phyloP scores from a whole-genome alignment of 2,888 invertebrate species.

The Hylaea fasciaria region DNA sequence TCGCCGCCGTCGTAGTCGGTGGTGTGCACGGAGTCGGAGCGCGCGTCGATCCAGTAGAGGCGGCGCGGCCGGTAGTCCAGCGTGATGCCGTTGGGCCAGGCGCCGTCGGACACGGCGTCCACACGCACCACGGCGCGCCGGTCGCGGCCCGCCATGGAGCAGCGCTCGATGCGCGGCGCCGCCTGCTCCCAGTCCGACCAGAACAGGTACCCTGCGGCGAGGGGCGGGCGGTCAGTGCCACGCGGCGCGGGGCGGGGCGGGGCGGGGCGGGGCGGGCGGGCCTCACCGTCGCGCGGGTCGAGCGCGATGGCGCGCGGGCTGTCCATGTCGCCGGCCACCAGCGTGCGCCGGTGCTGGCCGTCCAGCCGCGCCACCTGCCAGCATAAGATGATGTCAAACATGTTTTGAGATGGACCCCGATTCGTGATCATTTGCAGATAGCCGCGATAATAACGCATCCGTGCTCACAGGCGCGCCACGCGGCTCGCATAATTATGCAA shows the following conservation, averaged over 20 bases:
- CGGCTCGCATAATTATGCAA: no score
- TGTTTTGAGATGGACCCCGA: no score
- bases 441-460: no score
- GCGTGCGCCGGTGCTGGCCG: constrained; percentile 90
- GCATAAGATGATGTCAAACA: no score
- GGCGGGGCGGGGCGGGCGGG: no score
- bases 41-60: constrained; percentile 94
- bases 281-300: constrained; percentile 89
- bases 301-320: constrained; percentile 93
- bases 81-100: constrained; percentile 94
- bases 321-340: constrained; percentile 93
- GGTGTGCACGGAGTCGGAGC: constrained; percentile 93
- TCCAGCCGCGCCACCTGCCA: constrained; percentile 71
- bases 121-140: constrained; percentile 86
- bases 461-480: no score
- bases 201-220: constrained; percentile 85
- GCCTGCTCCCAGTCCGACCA: constrained; percentile 95
- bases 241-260: neutral
- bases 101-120: constrained; percentile 84
- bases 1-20: constrained; percentile 92
- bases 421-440: no score
- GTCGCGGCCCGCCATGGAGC: constrained; percentile 90
- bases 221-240: neutral
- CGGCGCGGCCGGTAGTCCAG: constrained; percentile 89
- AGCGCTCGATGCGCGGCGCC: constrained; percentile 92